These are phyloP conservation scores for Epicampocera succincta DNA, from an alignment of 2,888 invertebrate genomes.

Conservation along the genomic window DNA sequence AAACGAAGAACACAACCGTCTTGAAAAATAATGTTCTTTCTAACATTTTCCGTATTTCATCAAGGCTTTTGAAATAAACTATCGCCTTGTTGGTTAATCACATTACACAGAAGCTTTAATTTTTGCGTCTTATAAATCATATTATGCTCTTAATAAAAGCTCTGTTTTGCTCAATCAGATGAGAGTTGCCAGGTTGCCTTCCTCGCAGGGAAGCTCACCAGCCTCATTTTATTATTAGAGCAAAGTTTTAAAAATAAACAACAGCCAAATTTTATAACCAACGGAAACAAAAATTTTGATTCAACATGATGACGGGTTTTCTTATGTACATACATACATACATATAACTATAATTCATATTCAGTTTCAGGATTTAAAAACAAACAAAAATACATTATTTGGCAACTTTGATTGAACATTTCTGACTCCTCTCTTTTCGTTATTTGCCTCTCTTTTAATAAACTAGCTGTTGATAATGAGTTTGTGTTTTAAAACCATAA, in stretches of 20 bases:
- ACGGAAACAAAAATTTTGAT: too few relatives aligned
- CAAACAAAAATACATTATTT: too few relatives aligned
- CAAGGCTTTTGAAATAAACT: slow-evolving; percentile 52
- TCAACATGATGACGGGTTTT: too few relatives aligned
- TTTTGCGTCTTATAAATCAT: slow-evolving; percentile 5
- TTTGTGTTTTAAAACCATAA: slow-evolving; percentile 1
- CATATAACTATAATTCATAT: too few relatives aligned
- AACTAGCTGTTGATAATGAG: slow-evolving; percentile 28
- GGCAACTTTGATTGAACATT: background rate
- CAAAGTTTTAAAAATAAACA: too few relatives aligned
- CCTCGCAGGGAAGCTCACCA: too few relatives aligned
- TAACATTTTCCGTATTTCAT: slow-evolving; percentile 45
- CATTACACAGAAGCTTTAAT: slow-evolving; percentile 45
- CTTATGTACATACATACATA: too few relatives aligned
- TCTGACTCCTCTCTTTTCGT: background rate
- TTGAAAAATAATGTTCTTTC: slow-evolving; percentile 15
- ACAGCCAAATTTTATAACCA: too few relatives aligned
- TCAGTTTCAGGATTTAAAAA: too few relatives aligned
- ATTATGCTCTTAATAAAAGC: background rate
- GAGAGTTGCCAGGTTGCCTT: slow-evolving; percentile 32
- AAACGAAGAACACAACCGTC: slow-evolving; percentile 3
- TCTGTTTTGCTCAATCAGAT: background rate
- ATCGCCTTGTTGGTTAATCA: slow-evolving; percentile 39
- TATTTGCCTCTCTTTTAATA: too few relatives aligned
- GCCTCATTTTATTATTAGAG: too few relatives aligned